phyloP scores from a whole-genome alignment of 2,888 invertebrate genomes.

The Sicus ferrugineus region DNA sequence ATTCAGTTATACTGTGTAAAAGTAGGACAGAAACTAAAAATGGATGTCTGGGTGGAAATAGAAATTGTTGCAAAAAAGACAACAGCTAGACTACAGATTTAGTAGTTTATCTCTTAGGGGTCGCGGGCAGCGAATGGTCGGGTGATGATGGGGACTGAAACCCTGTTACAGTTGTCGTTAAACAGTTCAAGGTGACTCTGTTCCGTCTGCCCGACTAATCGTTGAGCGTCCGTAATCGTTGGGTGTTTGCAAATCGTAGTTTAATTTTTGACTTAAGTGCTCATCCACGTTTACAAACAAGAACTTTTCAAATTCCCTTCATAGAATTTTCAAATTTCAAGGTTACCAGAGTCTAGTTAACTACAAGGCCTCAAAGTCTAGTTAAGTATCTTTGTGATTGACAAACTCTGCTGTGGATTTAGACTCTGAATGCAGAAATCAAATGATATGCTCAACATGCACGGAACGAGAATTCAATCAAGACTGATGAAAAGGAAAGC shows the following conservation, averaged over 20 bases:
- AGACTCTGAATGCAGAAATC: too few species aligned
- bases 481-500: constrained; percentile 26
- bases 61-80: constrained; percentile 3
- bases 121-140: not conserved
- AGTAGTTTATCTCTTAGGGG: not conserved
- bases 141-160: not conserved
- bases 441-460: too few species aligned
- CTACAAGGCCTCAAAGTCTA: not conserved
- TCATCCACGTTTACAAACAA: too few species aligned
- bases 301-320: too few species aligned
- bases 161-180: not conserved
- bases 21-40: constrained; percentile 6
- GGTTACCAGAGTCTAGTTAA: not conserved
- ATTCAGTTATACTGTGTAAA: constrained; percentile 30
- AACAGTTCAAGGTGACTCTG: constrained; percentile 22
- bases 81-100: constrained; percentile 2
- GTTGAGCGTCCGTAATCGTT: not conserved
- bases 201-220: not conserved
- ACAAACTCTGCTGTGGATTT: too few species aligned
- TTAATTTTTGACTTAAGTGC: constrained; percentile 26
- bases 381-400: not conserved
- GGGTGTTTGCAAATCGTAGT: constrained; percentile 6
- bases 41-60: constrained; percentile 22
- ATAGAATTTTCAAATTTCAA: too few species aligned
- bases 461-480: constrained; percentile 31